Evolutionary conservation across 2,113 vertebrate species (phyloP), one percentile per base, ranked within the genome.

Genomic region (Amazona guildingii): DNA sequence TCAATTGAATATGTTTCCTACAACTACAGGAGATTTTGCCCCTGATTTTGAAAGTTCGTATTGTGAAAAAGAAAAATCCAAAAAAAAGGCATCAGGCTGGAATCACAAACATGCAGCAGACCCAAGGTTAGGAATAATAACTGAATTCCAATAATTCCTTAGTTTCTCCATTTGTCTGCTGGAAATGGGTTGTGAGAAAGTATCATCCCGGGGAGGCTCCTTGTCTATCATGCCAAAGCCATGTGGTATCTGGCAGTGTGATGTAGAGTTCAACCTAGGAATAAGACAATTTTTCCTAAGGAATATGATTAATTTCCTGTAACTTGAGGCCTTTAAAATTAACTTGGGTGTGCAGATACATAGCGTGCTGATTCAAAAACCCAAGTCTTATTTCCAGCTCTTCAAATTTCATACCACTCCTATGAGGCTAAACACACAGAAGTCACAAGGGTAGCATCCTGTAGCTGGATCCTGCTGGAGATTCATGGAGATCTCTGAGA

Each of bases 231-330:
- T 19, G 28, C 5, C 3, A 9, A 76, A 63, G 62, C 31, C 49
- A 33, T 1, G 0, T 43, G 25, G 25, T 33, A 39, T 70, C 23
- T 2, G 1, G 4, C 24, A 61, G 28, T 2, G 1, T 13, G 55
- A 55, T 55, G 35, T 28, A 55, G 33, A 51, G 13, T 55, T 77
- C 37, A 51, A 0, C 17, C 17, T 35, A 35, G 9, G 51, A 88
- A 75, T 11, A 43, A 63, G 17, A 14, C 28, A 75, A 5, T 17
- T 70, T 90, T 86, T 73, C 24, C 19, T 28, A 64, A 1, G 1
- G 54, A 78, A 63, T 51, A 20, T 9, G 54, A 61, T 18, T 8
- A 43, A 81, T 59, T 85, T 90, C 29, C 49, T 13, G 3, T 21
- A 54, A 59, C 0, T 24, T 12, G 24, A 52, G 11, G 13, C 16